Conservation (phyloP, 2,113 vertebrate species). For the Illadopsis cleaveri region DNA sequence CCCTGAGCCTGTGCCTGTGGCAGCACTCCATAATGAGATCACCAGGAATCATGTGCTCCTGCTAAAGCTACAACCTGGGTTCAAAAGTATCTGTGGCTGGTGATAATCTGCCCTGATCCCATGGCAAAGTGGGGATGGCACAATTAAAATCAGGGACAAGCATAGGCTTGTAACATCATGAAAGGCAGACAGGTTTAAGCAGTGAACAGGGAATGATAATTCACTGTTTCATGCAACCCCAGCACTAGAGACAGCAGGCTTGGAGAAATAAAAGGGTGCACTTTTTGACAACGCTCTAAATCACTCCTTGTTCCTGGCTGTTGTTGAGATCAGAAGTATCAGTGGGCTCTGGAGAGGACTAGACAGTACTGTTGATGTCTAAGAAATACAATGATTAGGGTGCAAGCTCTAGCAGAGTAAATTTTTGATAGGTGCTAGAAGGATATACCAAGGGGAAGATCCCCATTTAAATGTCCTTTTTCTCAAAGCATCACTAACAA, state of each 20-base stretch:
- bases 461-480: neutral
- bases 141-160: neutral
- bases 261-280: neutral
- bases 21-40: neutral
- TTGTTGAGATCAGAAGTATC: neutral
- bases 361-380: neutral
- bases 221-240: neutral
- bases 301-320: neutral
- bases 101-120: neutral
- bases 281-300: slow-evolving; percentile 8
- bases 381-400: neutral
- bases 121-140: neutral
- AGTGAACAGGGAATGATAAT: neutral
- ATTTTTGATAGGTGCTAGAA: neutral
- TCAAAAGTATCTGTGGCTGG: neutral
- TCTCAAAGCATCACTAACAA: neutral
- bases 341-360: neutral
- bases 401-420: neutral
- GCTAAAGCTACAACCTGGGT: neutral
- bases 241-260: neutral
- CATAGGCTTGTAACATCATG: neutral
- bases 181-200: neutral
- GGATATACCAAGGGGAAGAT: neutral
- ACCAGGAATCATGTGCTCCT: neutral
- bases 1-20: neutral